Conservation (phyloP, 2,797 vertebrate genomes). For the Microctenopoma lineatum region DNA sequence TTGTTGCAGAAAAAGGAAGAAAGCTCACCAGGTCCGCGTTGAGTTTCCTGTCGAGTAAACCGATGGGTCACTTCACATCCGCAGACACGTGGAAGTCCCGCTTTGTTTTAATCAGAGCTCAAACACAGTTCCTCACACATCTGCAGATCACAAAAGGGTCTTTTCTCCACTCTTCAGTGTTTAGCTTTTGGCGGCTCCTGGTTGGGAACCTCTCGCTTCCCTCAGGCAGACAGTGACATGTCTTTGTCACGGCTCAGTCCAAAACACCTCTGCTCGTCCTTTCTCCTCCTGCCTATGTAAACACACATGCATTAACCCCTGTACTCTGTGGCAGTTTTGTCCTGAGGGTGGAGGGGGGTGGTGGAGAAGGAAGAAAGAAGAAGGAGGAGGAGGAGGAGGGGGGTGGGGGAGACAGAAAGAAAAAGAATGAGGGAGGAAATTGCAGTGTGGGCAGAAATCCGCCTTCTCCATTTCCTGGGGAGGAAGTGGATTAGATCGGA, state of each 20-base stretch:
- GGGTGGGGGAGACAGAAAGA: constrained; percentile 55
- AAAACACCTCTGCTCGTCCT: constrained; percentile 57
- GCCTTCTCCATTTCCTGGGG: constrained; percentile 93
- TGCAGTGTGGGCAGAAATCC: constrained; percentile 93
- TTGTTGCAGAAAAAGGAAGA: constrained; percentile 82
- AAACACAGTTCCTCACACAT: constrained; percentile 37
- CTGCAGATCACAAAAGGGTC: constrained; percentile 39
- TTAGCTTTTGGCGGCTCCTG: constrained; percentile 41
- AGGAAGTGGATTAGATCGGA: constrained; percentile 89
- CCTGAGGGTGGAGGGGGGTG: constrained; percentile 43
- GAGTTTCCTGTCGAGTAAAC: constrained; percentile 68
- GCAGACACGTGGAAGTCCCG: constrained; percentile 61
- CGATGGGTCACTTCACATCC: constrained; percentile 63
- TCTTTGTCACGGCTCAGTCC: constrained; percentile 39
- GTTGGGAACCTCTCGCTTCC: constrained; percentile 18
- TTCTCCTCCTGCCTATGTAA: constrained; percentile 55
- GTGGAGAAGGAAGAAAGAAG: constrained; percentile 4
- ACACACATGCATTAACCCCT: constrained; percentile 71
- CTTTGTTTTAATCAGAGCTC: constrained; percentile 33
- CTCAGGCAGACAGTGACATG: constrained; percentile 31
- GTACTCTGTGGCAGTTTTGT: constrained; percentile 68
- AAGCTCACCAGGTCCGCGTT: constrained; percentile 70
- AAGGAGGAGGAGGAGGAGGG: neutral
- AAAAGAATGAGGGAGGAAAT: constrained; percentile 89
- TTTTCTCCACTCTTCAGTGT: constrained; percentile 17